Conservation (phyloP, 1,140 invertebrate species). For the Listronotus oregonensis region DNA sequence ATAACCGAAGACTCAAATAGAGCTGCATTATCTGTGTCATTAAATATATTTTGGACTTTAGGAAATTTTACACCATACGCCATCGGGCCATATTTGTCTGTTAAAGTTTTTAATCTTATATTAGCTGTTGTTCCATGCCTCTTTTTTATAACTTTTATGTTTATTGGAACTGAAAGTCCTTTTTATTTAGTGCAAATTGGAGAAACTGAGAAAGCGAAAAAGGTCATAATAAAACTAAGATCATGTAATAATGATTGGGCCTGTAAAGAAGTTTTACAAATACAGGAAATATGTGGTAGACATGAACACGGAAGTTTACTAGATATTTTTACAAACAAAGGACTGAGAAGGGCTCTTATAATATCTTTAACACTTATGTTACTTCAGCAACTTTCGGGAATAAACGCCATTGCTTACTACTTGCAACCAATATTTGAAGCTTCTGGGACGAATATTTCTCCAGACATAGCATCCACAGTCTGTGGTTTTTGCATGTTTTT, state of each 20-base stretch:
- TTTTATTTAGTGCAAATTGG: conserved; percentile 67
- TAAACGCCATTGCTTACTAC: conserved; percentile 81
- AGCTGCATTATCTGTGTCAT: conserved; percentile 55
- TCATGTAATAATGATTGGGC: conserved; percentile 58
- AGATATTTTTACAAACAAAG: conserved; percentile 56
- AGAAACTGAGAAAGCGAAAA: conserved; percentile 64
- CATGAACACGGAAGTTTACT: conserved; percentile 16
- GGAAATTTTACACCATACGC: conserved; percentile 43
- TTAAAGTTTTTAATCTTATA: conserved; percentile 58
- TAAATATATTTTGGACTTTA: conserved; percentile 37
- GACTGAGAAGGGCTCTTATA: conserved; percentile 68
- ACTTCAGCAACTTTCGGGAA: conserved; percentile 78
- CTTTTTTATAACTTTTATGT: conserved; percentile 61
- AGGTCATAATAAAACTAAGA: conserved; percentile 67
- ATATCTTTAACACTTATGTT: conserved; percentile 71
- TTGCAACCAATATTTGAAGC: conserved; percentile 71
- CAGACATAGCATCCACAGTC: conserved; percentile 69
- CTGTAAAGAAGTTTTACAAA: conserved; percentile 61
- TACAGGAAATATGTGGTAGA: conserved; percentile 29
- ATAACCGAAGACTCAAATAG: conserved; percentile 69
- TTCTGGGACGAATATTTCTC: conserved; percentile 62
- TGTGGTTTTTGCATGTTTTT: conserved; percentile 68
- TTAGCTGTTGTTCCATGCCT: conserved; percentile 57
- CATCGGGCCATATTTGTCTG: conserved; percentile 41
- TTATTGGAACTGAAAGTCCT: conserved; percentile 73